phyloP scores from a whole-genome alignment of 2,888 invertebrate genomes.

The Rhingia campestris region DNA sequence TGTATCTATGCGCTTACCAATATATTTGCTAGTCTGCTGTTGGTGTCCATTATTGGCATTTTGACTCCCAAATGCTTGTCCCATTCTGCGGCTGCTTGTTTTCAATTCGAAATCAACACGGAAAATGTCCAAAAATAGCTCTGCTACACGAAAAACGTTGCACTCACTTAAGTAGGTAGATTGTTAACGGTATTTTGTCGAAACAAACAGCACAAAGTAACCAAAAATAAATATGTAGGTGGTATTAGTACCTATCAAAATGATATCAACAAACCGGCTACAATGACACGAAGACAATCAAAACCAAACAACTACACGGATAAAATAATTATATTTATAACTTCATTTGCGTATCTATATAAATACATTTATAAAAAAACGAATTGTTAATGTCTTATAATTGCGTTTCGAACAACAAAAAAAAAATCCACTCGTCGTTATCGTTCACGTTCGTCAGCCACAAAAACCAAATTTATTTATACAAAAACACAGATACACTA shows the following conservation, averaged over 20 bases:
- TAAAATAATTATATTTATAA: constrained; percentile 54
- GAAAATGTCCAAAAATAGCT: constrained; percentile 6
- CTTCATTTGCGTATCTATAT: constrained; percentile 55
- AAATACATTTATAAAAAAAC: constrained; percentile 12
- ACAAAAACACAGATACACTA: constrained; percentile 34
- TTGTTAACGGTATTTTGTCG: constrained; percentile 12
- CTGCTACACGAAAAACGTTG: neutral
- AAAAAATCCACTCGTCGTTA: constrained; percentile 29
- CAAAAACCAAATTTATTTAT: constrained; percentile 22
- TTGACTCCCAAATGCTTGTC: constrained; percentile 75
- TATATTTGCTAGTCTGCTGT: constrained; percentile 75
- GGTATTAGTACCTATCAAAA: constrained; percentile 49
- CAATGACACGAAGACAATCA: constrained; percentile 40
- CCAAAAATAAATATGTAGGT: constrained; percentile 34
- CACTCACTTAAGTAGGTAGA: constrained; percentile 21
- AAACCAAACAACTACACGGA: constrained; percentile 48
- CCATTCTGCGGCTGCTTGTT: constrained; percentile 64
- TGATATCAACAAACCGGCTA: constrained; percentile 46
- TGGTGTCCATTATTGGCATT: constrained; percentile 74
- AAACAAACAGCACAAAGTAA: constrained; percentile 33
- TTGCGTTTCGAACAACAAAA: constrained; percentile 49
- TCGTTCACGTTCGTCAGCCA: constrained; percentile 58
- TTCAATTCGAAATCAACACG: constrained; percentile 5
- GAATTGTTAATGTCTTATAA: constrained; percentile 61
- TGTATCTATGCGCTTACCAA: constrained; percentile 71